phyloP scores from a whole-genome alignment of 2,888 invertebrate genomes.

The Camponotus fellah region DNA sequence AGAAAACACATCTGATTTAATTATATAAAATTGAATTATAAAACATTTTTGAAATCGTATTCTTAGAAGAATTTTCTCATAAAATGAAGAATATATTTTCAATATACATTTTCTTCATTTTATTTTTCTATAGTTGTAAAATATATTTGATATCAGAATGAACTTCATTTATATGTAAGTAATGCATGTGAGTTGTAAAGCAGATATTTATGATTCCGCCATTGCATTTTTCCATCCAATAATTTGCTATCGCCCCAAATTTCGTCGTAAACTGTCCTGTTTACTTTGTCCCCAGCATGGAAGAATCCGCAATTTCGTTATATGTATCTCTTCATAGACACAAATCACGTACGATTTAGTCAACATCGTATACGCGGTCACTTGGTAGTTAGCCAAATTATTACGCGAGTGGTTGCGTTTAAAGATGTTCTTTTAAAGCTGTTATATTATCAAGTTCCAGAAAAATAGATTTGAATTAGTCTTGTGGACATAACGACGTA shows the following conservation, averaged over 20 bases:
- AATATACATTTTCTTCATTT: background rate
- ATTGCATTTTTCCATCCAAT: conserved; percentile 1
- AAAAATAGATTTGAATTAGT: background rate
- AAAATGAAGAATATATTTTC: background rate
- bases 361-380: conserved; percentile 26
- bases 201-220: conserved; percentile 13
- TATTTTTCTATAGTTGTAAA: background rate
- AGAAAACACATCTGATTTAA: background rate
- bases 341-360: conserved; percentile 42
- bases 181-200: background rate
- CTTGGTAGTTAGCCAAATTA: conserved; percentile 63
- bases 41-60: background rate
- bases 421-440: background rate
- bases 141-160: background rate
- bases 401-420: conserved; percentile 16
- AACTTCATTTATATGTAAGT: conserved; percentile 12
- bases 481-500: background rate
- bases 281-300: conserved; percentile 1
- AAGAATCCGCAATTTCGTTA: conserved; percentile 35
- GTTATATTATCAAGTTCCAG: background rate
- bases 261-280: conserved; percentile 5
- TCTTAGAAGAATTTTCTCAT: background rate
- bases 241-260: background rate
- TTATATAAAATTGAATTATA: background rate
- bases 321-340: conserved; percentile 17